phyloP scores from a whole-genome alignment of 2,113 vertebrate genomes.

The Himantopus leucocephalus region DNA sequence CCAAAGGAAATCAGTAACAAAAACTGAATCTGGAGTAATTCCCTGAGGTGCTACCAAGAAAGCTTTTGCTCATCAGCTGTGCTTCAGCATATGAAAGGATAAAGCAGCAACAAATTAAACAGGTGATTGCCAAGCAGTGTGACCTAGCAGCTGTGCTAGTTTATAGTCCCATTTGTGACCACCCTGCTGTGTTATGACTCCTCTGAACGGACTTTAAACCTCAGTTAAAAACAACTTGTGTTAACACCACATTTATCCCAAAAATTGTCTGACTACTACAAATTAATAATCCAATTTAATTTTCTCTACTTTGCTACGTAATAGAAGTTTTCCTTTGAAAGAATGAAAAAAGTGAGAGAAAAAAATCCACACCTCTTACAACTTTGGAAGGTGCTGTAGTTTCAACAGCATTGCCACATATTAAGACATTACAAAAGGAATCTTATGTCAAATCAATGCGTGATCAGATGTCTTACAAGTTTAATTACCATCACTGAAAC shows the following conservation, averaged over 20 bases:
- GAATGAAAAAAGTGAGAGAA: neutral
- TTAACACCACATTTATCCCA: neutral
- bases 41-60: neutral
- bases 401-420: neutral
- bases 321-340: neutral
- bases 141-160: neutral
- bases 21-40: neutral
- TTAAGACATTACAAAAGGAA: neutral
- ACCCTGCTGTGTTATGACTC: neutral
- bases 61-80: neutral
- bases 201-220: neutral
- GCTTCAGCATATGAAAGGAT: neutral
- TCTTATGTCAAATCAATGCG: accelerated
- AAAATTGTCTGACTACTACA: neutral
- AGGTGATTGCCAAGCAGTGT: neutral
- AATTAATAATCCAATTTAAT: neutral
- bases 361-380: neutral
- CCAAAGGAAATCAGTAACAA: neutral
- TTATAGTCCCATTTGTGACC: neutral
- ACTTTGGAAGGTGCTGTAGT: neutral
- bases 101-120: neutral
- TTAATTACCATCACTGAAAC: neutral
- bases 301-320: neutral
- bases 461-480: neutral
- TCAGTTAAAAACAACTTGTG: neutral